Percentiles rank a stretch among this genome's conserved stretches.
phyloP scores from a whole-genome alignment of 2,113 vertebrate genomes.

The Bubalus kerabau region DNA sequence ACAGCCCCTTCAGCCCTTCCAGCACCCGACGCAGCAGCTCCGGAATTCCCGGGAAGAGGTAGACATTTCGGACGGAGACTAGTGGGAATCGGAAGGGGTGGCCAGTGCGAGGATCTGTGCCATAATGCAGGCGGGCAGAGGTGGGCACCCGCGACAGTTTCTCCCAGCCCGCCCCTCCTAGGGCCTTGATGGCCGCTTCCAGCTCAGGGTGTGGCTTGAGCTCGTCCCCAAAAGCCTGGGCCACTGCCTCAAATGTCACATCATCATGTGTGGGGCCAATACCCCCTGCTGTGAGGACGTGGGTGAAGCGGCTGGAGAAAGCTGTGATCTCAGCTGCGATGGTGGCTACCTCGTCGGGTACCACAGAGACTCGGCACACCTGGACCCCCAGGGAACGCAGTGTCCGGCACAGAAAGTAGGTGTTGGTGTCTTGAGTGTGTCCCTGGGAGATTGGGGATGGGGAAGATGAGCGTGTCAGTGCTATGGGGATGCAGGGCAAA shows the following conservation, averaged over 20 bases:
- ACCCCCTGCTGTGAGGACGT: constrained; percentile 92
- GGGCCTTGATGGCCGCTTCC: constrained; percentile 78
- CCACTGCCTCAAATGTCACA: constrained; percentile 93
- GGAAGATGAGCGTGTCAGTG: not conserved
- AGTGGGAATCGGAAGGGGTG: constrained; percentile 84
- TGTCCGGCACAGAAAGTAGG: constrained; percentile 87
- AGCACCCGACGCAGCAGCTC: constrained; percentile 87
- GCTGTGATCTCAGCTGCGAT: constrained; percentile 88
- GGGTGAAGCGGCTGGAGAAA: constrained; percentile 86
- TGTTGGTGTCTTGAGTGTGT: constrained; percentile 94
- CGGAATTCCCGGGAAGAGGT: constrained; percentile 93
- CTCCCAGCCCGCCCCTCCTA: constrained; percentile 78
- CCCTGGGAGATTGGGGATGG: constrained; percentile 79
- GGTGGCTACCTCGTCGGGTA: constrained; percentile 88
- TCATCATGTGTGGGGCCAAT: constrained; percentile 97
- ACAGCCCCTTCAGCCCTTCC: constrained; percentile 86
- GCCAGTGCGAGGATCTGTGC: constrained; percentile 82
- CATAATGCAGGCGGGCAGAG: constrained; percentile 91
- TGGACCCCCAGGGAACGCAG: constrained; percentile 89
- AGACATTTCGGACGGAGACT: constrained; percentile 94
- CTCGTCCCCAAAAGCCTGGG: constrained; percentile 88
- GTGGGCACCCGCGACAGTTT: constrained; percentile 89
- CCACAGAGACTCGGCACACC: constrained; percentile 88
- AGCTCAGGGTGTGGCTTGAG: constrained; percentile 88
- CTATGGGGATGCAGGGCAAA: not conserved